Percentiles rank a stretch among this genome's conserved stretches.
Evolutionary conservation across 2,113 vertebrate genomes (phyloP).

Genomic region (Varanus salvator): DNA sequence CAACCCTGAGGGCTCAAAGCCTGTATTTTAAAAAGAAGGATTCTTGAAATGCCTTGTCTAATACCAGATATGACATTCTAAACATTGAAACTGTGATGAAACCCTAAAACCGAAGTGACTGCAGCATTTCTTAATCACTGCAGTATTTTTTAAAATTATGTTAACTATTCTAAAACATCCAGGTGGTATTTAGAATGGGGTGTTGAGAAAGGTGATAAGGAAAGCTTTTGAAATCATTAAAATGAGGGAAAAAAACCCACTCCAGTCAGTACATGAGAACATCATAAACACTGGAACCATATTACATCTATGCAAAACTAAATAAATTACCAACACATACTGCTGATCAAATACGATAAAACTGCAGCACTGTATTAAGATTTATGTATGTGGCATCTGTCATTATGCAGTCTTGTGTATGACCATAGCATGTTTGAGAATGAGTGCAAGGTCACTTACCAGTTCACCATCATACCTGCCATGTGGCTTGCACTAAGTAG

Average conservation of each 20-base stretch:
- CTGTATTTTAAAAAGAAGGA: background rate
- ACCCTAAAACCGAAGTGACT: background rate
- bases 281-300: background rate
- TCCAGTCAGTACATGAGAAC: background rate
- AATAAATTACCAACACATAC: background rate
- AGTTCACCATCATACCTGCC: background rate
- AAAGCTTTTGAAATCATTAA: background rate
- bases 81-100: background rate
- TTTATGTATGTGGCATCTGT: background rate
- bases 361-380: background rate
- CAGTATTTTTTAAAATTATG: background rate
- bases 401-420: background rate
- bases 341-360: background rate
- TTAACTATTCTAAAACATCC: background rate
- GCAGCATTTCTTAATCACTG: background rate
- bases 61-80: background rate
- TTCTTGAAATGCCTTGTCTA: background rate
- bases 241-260: no score
- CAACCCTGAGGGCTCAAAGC: background rate
- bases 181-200: background rate
- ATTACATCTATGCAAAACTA: background rate
- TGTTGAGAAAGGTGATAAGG: background rate
- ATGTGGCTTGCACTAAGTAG: background rate
- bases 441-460: slow-evolving; percentile 17
- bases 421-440: slow-evolving; percentile 1